A percentile compares a stretch with the other conserved stretches of the same genome.
Conservation (phyloP, 2,888 invertebrate species). For the Hirtodrosophila trivittata region DNA sequence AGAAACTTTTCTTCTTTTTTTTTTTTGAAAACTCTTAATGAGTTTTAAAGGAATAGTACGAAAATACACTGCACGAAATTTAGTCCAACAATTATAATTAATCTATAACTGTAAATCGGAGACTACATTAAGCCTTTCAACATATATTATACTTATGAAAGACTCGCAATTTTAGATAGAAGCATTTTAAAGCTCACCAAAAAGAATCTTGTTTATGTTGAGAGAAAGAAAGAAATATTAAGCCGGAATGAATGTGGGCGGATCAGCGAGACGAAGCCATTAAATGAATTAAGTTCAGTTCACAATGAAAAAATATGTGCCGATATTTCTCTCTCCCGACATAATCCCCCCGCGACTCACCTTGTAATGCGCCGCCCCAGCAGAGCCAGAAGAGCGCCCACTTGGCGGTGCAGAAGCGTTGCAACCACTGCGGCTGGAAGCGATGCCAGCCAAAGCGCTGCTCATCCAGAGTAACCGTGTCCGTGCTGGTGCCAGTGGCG, state of each 20-base stretch:
- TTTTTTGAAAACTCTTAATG: too few relatives aligned
- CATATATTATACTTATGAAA: too few relatives aligned
- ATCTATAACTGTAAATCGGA: too few relatives aligned
- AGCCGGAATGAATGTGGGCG: conserved; percentile 36
- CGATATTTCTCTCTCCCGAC: neutral
- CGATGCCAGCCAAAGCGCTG: conserved; percentile 88
- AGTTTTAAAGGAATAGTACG: too few relatives aligned
- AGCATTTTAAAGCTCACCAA: too few relatives aligned
- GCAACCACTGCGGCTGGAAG: conserved; percentile 87
- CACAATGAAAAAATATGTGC: conserved; percentile 24
- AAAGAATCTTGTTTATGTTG: too few relatives aligned
- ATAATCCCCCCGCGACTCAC: conserved; percentile 81
- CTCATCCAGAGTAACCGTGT: conserved; percentile 25
- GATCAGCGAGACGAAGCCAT: conserved; percentile 37
- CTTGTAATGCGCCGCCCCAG: conserved; percentile 92
- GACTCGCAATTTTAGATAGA: too few relatives aligned
- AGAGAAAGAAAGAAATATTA: too few relatives aligned
- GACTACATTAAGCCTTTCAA: too few relatives aligned
- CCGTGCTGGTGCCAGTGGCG: conserved; percentile 28
- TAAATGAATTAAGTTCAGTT: conserved; percentile 57
- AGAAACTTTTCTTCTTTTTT: too few relatives aligned
- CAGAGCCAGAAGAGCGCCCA: conserved; percentile 93
- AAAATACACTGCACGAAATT: too few relatives aligned
- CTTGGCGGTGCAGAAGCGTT: conserved; percentile 89
- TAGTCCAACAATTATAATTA: too few relatives aligned